Evolutionary conservation across 2,888 invertebrate genomes (phyloP).

Genomic region (Pandemis heparana): DNA sequence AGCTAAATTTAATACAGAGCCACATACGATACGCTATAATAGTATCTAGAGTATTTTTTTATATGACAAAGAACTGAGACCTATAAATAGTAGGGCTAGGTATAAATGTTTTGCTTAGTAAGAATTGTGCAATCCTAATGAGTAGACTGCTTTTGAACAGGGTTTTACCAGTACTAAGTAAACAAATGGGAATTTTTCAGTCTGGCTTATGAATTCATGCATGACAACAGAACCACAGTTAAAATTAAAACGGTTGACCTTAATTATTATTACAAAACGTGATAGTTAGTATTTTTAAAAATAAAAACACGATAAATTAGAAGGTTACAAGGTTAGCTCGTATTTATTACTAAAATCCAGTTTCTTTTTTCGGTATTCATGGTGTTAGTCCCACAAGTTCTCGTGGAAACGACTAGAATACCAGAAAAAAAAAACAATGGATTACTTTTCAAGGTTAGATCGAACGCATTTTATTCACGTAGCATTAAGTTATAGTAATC

Average conservation of each 20-base stretch:
- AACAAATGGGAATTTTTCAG: not conserved
- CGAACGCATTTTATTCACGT: not conserved
- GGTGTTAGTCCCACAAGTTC: not conserved
- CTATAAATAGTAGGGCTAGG: not conserved
- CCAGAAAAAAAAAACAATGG: not conserved
- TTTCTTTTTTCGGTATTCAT: not conserved
- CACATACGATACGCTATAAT: too few relatives aligned
- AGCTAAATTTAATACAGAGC: not conserved
- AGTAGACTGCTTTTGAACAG: not conserved
- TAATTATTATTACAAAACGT: not conserved
- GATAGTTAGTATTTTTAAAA: not conserved
- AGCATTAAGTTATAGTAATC: not conserved
- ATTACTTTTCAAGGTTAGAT: slow-evolving; percentile 23
- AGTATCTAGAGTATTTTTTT: too few relatives aligned
- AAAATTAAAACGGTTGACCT: not conserved
- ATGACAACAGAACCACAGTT: not conserved
- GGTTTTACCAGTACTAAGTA: not conserved
- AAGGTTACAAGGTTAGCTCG: not conserved
- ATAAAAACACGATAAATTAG: not conserved
- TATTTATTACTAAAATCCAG: not conserved
- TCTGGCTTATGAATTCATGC: not conserved
- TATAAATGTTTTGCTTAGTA: not conserved
- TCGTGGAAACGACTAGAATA: slow-evolving; percentile 24
- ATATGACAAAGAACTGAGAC: not conserved
- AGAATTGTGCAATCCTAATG: not conserved